These are phyloP conservation scores for Nomia melanderi DNA, from an alignment of 1,140 invertebrate genomes.

Conservation along the genomic window DNA sequence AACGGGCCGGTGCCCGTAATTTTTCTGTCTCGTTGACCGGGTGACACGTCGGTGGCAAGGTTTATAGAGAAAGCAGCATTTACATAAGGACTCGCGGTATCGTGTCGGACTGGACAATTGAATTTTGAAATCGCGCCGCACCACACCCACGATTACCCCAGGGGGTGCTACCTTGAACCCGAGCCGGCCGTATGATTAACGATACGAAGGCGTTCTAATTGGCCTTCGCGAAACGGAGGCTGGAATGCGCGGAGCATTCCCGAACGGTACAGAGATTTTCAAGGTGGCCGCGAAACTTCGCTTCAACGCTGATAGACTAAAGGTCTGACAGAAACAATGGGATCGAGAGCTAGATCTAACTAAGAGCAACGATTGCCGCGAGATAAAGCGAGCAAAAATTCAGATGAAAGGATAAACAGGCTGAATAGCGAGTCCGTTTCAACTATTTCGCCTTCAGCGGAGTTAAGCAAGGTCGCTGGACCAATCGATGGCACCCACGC, in stretches of 20 bases:
- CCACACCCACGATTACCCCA: slow-evolving; percentile 50
- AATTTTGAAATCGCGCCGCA: slow-evolving; percentile 52
- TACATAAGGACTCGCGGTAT: slow-evolving; percentile 41
- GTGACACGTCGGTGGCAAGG: slow-evolving; percentile 29
- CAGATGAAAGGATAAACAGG: neutral
- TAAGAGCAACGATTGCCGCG: neutral
- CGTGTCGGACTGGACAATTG: slow-evolving; percentile 41
- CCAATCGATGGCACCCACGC: neutral
- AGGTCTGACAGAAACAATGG: neutral
- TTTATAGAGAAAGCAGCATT: slow-evolving; percentile 46
- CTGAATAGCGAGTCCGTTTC: neutral
- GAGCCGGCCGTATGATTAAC: slow-evolving; percentile 49
- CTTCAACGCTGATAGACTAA: too few species aligned
- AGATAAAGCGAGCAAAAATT: neutral
- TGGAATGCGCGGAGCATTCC: slow-evolving; percentile 34
- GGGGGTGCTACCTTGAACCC: slow-evolving; percentile 56
- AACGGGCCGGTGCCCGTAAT: slow-evolving; percentile 5
- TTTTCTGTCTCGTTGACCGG: neutral
- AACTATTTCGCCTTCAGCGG: neutral
- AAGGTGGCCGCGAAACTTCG: neutral
- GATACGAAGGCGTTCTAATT: slow-evolving; percentile 57
- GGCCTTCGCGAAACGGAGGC: slow-evolving; percentile 41
- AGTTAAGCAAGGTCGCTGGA: neutral
- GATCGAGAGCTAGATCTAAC: neutral
- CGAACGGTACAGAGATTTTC: slow-evolving; percentile 6